Evolutionary conservation across 1,140 invertebrate genomes (phyloP).

Genomic region (Megalonaias nervosa): DNA sequence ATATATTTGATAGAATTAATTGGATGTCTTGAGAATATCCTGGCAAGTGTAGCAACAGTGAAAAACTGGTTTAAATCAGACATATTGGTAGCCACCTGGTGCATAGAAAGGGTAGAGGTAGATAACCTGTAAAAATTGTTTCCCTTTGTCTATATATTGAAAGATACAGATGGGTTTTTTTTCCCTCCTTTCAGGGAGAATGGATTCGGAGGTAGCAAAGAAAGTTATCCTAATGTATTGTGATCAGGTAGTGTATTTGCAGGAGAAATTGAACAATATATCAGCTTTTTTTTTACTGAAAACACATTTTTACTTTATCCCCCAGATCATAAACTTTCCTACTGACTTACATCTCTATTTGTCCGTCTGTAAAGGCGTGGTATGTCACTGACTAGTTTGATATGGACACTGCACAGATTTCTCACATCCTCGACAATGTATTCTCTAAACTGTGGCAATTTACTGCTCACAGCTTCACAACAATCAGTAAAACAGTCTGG

Average conservation of each 20-base stretch:
- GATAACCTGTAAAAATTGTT: background rate
- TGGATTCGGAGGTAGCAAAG: background rate
- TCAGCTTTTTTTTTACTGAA: too few species aligned
- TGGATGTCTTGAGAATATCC: too few species aligned
- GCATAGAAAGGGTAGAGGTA: too few species aligned
- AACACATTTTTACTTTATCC: too few species aligned
- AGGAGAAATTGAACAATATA: too few species aligned
- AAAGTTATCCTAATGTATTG: too few species aligned
- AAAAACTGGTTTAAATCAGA: too few species aligned
- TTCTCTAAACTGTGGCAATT: constrained; percentile 68
- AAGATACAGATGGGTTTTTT: background rate
- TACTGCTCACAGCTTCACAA: constrained; percentile 33
- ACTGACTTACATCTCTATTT: constrained; percentile 80
- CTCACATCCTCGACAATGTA: constrained; percentile 63
- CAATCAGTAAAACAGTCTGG: constrained; percentile 57
- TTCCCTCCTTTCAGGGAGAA: background rate
- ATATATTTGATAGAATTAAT: too few species aligned
- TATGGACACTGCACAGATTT: constrained; percentile 63
- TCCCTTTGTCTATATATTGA: background rate
- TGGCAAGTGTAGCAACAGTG: too few species aligned
- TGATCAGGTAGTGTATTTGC: too few species aligned
- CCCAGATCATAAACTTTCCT: background rate
- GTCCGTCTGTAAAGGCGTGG: constrained; percentile 93
- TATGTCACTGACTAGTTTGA: constrained; percentile 85
- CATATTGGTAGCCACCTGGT: too few species aligned